Evolutionary conservation across 2,797 vertebrate species (phyloP), one percentile per base, ranked within the genome.

Genomic region (Remorina albescens): DNA sequence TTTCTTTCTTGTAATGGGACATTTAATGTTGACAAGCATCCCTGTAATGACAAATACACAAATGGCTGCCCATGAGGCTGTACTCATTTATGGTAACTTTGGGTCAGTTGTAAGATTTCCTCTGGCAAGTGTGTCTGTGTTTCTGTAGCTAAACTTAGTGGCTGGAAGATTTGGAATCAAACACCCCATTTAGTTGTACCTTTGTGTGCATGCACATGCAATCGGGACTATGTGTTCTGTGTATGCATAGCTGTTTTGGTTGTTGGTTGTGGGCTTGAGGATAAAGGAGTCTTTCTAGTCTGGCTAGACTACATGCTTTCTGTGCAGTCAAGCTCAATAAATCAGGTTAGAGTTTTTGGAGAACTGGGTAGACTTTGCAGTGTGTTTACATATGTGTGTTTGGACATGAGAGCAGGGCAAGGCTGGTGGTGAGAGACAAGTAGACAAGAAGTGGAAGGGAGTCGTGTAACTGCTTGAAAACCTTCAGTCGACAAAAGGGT

Each of bases 291-390:
- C 75, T 81, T 86, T 85, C 81, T 80, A 89, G 71, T 56, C 49
- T 16, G 42, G 64, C 64, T 78, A 77, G 81, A 68, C 30, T 76
- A 66, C 67, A 72, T 80, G 76, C 80, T 84, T 77, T 76, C 82
- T 80, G 79, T 86, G 73, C 80, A 87, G 85, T 85, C 83, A 81
- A 80, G 72, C 83, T 78, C 78, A 81, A 71, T 87, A 83, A 86
- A 89, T 86, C 76, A 88, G 78, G 87, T 88, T 85, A 84, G 47
- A 81, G 50, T 63, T 86, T 86, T 79, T 85, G 80, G 81, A 78
- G 68, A 82, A 60, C 37, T 39, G 65, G 68, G 59, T 76, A 61
- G 72, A 54, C 51, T 25, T 74, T 57, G 53, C 8, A 51, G 8
- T 56, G 18, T 74, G 61, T 39, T 34, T 53, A 18, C 47, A 25